Evolutionary conservation across 2,888 invertebrate genomes (phyloP).

Genomic region (Entomobrya proxima): DNA sequence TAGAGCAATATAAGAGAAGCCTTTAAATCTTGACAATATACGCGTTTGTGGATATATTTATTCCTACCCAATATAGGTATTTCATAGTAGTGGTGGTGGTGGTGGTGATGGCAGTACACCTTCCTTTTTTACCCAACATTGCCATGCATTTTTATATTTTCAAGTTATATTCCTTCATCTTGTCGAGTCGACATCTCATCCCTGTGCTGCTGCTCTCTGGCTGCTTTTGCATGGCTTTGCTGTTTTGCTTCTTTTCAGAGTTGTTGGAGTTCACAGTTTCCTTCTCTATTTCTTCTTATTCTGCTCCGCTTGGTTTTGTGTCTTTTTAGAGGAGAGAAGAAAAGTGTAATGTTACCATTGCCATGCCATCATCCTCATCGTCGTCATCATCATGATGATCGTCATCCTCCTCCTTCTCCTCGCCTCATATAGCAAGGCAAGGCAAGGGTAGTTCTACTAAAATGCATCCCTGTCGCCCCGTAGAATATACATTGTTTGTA

Average conservation of each 20-base stretch:
- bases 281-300: background rate
- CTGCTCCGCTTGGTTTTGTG: background rate
- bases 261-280: background rate
- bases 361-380: background rate
- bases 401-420: background rate
- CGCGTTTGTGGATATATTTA: no score
- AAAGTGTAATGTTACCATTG: no score
- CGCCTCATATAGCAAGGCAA: constrained; percentile 2
- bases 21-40: no score
- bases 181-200: no score
- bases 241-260: background rate
- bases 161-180: background rate
- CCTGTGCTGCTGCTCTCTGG: background rate
- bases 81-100: background rate
- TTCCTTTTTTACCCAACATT: constrained; percentile 1
- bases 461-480: background rate
- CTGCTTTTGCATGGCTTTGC: background rate
- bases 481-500: background rate
- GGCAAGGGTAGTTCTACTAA: background rate
- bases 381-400: constrained; percentile 8
- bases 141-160: background rate
- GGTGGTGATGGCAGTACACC: background rate
- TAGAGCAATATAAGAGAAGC: no score
- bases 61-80: no score
- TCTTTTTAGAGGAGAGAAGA: no score